Evolutionary conservation across 2,888 invertebrate species (phyloP).

Genomic region (Reticulitermes lucifugus): DNA sequence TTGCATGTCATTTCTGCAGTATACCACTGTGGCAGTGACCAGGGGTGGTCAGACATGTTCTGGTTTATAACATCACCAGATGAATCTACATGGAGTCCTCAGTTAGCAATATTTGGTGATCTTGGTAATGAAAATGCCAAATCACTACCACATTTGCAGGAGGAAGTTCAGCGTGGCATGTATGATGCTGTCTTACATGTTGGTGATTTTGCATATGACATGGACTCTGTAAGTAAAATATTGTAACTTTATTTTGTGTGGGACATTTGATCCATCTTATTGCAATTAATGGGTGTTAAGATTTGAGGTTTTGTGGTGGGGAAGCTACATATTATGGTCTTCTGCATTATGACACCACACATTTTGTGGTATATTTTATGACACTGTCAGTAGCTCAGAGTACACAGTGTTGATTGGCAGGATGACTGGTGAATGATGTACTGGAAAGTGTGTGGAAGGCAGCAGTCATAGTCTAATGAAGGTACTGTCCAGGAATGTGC

Average conservation of each 20-base stretch:
- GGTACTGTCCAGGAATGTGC: too few relatives aligned
- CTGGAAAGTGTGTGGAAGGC: too few relatives aligned
- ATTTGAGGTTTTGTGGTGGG: too few relatives aligned
- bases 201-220: conserved; percentile 96
- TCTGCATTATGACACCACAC: too few relatives aligned
- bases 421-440: too few relatives aligned
- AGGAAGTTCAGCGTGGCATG: conserved; percentile 81
- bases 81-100: conserved; percentile 79
- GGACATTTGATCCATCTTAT: background rate
- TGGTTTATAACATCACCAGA: conserved; percentile 80
- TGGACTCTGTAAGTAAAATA: conserved; percentile 73
- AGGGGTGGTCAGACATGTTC: conserved; percentile 87
- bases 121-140: conserved; percentile 94
- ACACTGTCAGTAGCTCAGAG: too few relatives aligned
- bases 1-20: conserved; percentile 63
- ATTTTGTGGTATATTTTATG: too few relatives aligned
- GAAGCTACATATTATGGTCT: too few relatives aligned
- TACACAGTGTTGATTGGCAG: too few relatives aligned
- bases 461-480: too few relatives aligned
- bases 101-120: conserved; percentile 91
- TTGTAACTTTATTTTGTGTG: background rate
- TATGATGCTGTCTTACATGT: conserved; percentile 91
- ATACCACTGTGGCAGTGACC: conserved; percentile 83
- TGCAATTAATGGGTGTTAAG: background rate
- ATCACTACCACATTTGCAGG: conserved; percentile 84